Percentiles rank a stretch among this genome's conserved stretches.
phyloP scores from a whole-genome alignment of 2,888 invertebrate species.

The Drosophila conformis region DNA sequence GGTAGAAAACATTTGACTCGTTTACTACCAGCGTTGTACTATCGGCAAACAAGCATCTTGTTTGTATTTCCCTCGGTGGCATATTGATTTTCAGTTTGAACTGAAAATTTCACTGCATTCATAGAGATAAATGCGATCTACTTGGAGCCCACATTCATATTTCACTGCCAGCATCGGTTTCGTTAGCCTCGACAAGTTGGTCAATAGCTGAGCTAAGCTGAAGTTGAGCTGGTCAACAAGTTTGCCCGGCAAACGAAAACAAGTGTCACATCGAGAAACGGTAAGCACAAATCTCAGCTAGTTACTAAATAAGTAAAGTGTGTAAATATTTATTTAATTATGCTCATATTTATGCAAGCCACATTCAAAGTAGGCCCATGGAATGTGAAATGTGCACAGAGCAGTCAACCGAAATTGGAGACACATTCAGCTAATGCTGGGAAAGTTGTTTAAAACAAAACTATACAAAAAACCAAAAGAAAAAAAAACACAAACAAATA shows the following conservation, averaged over 20 bases:
- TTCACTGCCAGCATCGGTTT: conserved; percentile 20
- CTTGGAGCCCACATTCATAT: conserved; percentile 31
- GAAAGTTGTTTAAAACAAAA: conserved; percentile 37
- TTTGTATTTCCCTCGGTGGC: conserved; percentile 74
- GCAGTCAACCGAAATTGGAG: conserved; percentile 38
- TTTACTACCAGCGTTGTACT: conserved; percentile 4
- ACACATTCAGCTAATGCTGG: conserved; percentile 39
- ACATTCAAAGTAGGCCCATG: conserved; percentile 51
- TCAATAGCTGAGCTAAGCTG: conserved; percentile 41
- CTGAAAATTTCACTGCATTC: conserved; percentile 53
- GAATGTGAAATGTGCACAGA: conserved; percentile 55
- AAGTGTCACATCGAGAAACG: conserved; percentile 70
- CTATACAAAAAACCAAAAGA: not conserved
- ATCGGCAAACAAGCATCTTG: conserved; percentile 58
- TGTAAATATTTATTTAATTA: conserved; percentile 77
- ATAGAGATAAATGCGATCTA: conserved; percentile 37
- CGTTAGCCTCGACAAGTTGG: conserved; percentile 56
- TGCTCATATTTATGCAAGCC: conserved; percentile 75
- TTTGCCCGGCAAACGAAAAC: conserved; percentile 60
- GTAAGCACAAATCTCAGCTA: conserved; percentile 57
- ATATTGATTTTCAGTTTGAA: conserved; percentile 65
- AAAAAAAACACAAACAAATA: not conserved
- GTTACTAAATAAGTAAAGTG: conserved; percentile 69
- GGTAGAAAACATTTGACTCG: conserved; percentile 17
- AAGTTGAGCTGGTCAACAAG: conserved; percentile 50